phyloP scores from a whole-genome alignment of 2,888 invertebrate genomes.

The Aplocera efformata region DNA sequence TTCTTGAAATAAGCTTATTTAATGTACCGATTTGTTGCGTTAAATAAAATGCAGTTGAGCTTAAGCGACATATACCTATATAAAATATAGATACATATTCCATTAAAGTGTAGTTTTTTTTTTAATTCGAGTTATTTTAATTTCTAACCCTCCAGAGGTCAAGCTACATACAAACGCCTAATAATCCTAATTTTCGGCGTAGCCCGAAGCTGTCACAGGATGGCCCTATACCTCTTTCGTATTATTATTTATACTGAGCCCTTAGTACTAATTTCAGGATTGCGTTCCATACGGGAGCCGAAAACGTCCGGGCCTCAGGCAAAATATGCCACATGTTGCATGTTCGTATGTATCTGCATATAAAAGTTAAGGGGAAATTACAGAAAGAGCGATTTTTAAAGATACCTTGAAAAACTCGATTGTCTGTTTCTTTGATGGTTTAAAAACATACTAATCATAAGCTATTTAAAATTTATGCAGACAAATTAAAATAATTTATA shows the following conservation, averaged over 20 bases:
- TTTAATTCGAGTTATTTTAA: too few species aligned
- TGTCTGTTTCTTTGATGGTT: too few species aligned
- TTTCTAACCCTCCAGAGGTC: not conserved
- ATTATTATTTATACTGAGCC: constrained; percentile 20
- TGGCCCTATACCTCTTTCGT: not conserved
- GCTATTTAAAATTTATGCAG: too few species aligned
- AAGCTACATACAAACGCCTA: not conserved
- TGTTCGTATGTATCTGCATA: constrained; percentile 14
- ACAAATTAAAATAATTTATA: too few species aligned
- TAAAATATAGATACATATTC: too few species aligned
- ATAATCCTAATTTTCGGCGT: not conserved
- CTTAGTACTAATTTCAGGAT: constrained; percentile 60
- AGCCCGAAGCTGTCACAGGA: constrained; percentile 8
- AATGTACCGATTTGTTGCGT: too few species aligned
- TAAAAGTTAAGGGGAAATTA: constrained; percentile 7
- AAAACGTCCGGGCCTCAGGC: constrained; percentile 68
- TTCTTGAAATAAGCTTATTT: too few species aligned
- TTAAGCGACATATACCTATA: too few species aligned
- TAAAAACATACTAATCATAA: too few species aligned
- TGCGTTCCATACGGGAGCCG: constrained; percentile 72
- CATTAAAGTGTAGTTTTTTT: too few species aligned
- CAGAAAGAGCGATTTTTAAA: constrained; percentile 29
- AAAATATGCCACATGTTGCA: constrained; percentile 47
- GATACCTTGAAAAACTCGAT: not conserved
- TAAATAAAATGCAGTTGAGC: too few species aligned